phyloP scores from a whole-genome alignment of 2,113 vertebrate species.

The Indicator indicator region DNA sequence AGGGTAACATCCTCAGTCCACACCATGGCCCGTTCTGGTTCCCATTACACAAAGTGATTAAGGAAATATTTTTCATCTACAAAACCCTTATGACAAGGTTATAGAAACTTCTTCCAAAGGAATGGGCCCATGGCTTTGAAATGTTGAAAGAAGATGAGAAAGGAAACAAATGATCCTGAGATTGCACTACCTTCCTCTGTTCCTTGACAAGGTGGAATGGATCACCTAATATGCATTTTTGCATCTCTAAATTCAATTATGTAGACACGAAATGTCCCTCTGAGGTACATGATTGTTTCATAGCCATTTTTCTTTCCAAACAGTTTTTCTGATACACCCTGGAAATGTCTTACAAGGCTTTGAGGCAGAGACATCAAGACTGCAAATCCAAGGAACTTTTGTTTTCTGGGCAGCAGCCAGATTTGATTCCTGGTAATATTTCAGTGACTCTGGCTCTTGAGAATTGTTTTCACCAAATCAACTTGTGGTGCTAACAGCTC shows the following conservation, averaged over 20 bases:
- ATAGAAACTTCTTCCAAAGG: neutral
- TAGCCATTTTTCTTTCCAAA: neutral
- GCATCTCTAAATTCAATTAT: neutral
- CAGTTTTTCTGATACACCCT: neutral
- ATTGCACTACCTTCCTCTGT: neutral
- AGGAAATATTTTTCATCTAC: neutral
- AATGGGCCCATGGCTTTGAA: neutral
- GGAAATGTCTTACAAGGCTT: neutral
- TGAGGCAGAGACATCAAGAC: neutral
- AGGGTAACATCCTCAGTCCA: neutral
- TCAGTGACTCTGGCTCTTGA: conserved; percentile 21
- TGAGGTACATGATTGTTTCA: neutral
- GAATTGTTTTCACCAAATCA: conserved; percentile 55
- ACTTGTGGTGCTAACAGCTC: conserved; percentile 20
- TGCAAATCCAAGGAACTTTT: neutral
- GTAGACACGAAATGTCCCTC: neutral
- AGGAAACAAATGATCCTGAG: neutral
- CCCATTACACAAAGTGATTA: neutral
- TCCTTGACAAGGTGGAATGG: neutral
- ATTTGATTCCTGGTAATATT: conserved; percentile 49
- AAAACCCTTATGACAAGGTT: neutral
- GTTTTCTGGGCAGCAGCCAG: conserved; percentile 17
- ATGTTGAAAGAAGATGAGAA: neutral
- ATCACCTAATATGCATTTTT: neutral
- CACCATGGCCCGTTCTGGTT: neutral